Conservation (phyloP, 1,140 invertebrate genomes). For the Neodiprion virginianus region DNA sequence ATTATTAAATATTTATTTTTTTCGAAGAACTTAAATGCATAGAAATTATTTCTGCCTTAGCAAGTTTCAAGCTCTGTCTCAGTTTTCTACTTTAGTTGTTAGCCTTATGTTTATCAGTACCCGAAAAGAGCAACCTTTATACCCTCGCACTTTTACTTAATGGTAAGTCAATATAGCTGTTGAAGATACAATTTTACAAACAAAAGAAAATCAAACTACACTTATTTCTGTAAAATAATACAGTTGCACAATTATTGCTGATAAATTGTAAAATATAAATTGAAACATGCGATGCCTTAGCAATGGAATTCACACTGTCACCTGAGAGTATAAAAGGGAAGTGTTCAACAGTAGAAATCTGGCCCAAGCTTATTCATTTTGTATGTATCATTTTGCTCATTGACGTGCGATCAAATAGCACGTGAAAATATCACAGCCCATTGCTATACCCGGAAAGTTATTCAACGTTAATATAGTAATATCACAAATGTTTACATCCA, state of each 20-base stretch:
- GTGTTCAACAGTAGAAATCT: background rate
- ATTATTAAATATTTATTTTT: background rate
- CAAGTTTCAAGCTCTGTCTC: too few relatives aligned
- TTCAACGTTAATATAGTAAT: conserved; percentile 8
- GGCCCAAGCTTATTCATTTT: background rate
- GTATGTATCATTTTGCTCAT: background rate
- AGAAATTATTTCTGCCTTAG: too few relatives aligned
- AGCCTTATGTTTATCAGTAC: background rate
- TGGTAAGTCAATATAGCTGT: background rate
- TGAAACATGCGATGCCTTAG: background rate
- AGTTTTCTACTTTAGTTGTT: background rate
- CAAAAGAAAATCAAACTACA: background rate
- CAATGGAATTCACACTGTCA: background rate
- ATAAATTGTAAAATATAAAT: background rate
- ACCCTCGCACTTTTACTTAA: background rate
- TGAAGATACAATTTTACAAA: background rate
- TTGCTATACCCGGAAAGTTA: background rate
- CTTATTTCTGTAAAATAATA: background rate
- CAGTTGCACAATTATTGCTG: background rate
- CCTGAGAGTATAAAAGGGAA: background rate
- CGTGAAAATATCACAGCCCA: background rate
- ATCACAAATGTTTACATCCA: background rate
- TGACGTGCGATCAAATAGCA: background rate
- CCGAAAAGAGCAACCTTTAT: too few relatives aligned
- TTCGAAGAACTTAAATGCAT: too few relatives aligned